Evolutionary conservation across 2,888 invertebrate genomes (phyloP), one percentile per base, ranked within the genome.

Genomic region (Aporophyla lueneburgensis): DNA sequence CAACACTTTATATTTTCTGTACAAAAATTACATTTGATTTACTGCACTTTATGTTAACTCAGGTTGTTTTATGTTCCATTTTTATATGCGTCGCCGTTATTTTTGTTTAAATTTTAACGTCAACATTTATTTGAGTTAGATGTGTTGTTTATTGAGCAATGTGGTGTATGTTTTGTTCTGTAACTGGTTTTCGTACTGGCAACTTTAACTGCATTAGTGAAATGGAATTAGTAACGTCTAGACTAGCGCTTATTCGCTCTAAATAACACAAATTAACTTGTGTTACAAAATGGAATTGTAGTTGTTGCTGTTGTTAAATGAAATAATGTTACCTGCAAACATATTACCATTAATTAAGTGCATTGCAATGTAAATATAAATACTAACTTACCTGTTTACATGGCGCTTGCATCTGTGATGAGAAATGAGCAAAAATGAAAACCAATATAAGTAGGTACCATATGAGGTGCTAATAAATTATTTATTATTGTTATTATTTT

Each of bases 11-110:
- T 84, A 81, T 79, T 77, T 79, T 87, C 69, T 73, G 80, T 78
- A 83, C 72, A 83, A 86, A 87, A 86, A 85, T 87, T 84, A 86
- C 76, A 77, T 80, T 86, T 85, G 87, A 87, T 87, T 84, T 87
- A 87, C 77, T 84, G 74, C 80, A 85, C 87, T 87, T 33, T 87
- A 74, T 62, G 77, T 76, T 81, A 84, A 84, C 80, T 73, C 71
- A 71, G 74, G 83, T 87, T 84, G 83, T 85, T 87, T 80, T 73
- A 74, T 71, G 40, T 76, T 80, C 68, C 76, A 74, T 74, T 83
- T 78, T 85, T 76, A 58, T 72, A 69, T 51, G 12, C 61, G 74
- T 63, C 58, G 56, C n/a, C 56, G 71, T 76, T 74, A 81, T 81
- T 87, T 83, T 80, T 72, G 74, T 83, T 80, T 77, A 82, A 84